These are phyloP conservation scores for Sitobion miscanthi DNA, from an alignment of 1,140 invertebrate genomes.

Conservation along the genomic window DNA sequence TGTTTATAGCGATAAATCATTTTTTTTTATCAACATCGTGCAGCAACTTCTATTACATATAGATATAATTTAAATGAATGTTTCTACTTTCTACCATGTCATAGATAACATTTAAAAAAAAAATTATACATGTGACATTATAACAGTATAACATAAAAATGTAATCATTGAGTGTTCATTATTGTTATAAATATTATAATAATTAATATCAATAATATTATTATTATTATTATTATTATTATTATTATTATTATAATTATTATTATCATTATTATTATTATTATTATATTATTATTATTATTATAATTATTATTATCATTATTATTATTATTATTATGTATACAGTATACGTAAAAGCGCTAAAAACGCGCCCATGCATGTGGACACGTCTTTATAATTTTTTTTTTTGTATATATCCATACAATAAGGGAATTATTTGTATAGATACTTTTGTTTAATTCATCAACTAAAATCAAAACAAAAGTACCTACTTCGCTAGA, in stretches of 20 bases:
- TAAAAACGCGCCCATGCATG: conserved; percentile 20
- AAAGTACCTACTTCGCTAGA: conserved; percentile 39
- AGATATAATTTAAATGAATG: background rate
- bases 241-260: background rate
- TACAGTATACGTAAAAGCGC: background rate
- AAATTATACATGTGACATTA: background rate
- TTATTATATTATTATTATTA: background rate
- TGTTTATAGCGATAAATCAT: background rate
- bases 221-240: background rate
- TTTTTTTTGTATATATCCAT: background rate
- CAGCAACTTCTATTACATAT: background rate
- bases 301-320: background rate
- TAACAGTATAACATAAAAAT: background rate
- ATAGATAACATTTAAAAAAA: background rate
- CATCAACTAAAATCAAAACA: background rate
- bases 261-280: background rate
- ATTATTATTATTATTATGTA: background rate
- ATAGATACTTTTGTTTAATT: background rate
- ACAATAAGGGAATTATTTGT: background rate
- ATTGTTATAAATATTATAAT: background rate
- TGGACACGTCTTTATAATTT: background rate
- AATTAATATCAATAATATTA: background rate
- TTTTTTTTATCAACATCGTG: background rate
- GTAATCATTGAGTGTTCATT: background rate
- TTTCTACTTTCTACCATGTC: background rate